These are phyloP conservation scores for Hemicrepidius hirtus DNA, from an alignment of 2,888 invertebrate species.

Conservation along the genomic window DNA sequence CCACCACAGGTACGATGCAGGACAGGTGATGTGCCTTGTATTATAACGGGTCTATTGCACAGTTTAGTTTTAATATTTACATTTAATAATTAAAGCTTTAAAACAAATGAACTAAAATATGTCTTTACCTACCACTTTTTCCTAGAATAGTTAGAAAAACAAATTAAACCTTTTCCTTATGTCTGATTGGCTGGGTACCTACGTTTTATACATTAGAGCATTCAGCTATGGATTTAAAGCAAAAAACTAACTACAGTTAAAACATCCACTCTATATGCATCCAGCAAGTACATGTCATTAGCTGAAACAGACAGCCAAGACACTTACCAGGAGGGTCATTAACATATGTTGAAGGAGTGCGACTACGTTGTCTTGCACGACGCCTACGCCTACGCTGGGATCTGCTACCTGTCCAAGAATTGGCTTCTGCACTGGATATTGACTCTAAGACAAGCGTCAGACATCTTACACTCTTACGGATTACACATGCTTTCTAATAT, in stretches of 20 bases:
- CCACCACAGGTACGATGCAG: too few relatives aligned
- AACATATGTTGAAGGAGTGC: slow-evolving; percentile 67
- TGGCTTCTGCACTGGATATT: slow-evolving; percentile 77
- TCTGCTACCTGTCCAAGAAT: slow-evolving; percentile 74
- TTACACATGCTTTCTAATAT: slow-evolving; percentile 36
- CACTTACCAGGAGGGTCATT: slow-evolving; percentile 66
- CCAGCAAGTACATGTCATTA: slow-evolving; percentile 53
- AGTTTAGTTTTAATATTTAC: too few relatives aligned
- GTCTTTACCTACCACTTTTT: slow-evolving; percentile 15
- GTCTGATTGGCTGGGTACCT: slow-evolving; percentile 1
- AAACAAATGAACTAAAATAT: too few relatives aligned
- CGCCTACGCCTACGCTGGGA: slow-evolving; percentile 68
- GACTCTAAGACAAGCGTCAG: slow-evolving; percentile 72
- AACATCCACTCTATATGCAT: slow-evolving; percentile 37
- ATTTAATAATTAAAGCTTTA: too few relatives aligned
- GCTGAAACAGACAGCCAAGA: slow-evolving; percentile 59
- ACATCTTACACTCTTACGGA: slow-evolving; percentile 48
- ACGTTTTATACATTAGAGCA: neutral
- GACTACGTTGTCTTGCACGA: slow-evolving; percentile 67
- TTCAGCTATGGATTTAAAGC: slow-evolving; percentile 3
- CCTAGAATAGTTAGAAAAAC: neutral
- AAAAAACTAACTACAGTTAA: slow-evolving; percentile 10
- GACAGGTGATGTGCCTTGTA: too few relatives aligned
- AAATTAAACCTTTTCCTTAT: slow-evolving; percentile 2
- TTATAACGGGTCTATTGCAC: too few relatives aligned